phyloP scores from a whole-genome alignment of 2,888 invertebrate species.

The Exocentrus adspersus region DNA sequence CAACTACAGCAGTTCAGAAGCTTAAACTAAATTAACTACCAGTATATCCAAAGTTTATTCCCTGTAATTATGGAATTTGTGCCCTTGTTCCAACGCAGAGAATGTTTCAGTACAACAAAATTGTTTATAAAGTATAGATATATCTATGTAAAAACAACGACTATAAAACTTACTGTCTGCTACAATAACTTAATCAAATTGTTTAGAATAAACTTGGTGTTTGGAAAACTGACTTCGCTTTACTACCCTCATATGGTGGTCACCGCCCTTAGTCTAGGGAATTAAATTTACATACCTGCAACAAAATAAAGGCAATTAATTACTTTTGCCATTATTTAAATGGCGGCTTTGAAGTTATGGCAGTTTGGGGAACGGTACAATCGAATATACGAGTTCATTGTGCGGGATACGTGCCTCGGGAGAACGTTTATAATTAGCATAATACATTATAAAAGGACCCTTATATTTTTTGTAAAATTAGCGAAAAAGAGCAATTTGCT shows the following conservation, averaged over 20 bases:
- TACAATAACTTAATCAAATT: no score
- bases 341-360: neutral
- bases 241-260: neutral
- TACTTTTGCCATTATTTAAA: slow-evolving; percentile 9
- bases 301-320: slow-evolving; percentile 24
- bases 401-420: slow-evolving; percentile 4
- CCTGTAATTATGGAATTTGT: neutral
- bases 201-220: no score
- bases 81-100: no score
- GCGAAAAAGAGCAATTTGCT: slow-evolving; percentile 5
- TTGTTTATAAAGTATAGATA: neutral
- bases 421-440: slow-evolving; percentile 1
- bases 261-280: slow-evolving; percentile 12
- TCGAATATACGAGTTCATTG: slow-evolving; percentile 8
- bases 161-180: neutral
- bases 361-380: slow-evolving; percentile 5
- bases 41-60: neutral
- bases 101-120: no score
- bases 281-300: slow-evolving; percentile 23
- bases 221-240: neutral
- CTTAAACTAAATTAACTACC: neutral
- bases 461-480: neutral
- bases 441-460: slow-evolving; percentile 2
- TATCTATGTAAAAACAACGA: neutral
- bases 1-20: neutral